These are phyloP conservation scores for Asbolus verrucosus DNA, from an alignment of 1,140 invertebrate species.

Conservation along the genomic window DNA sequence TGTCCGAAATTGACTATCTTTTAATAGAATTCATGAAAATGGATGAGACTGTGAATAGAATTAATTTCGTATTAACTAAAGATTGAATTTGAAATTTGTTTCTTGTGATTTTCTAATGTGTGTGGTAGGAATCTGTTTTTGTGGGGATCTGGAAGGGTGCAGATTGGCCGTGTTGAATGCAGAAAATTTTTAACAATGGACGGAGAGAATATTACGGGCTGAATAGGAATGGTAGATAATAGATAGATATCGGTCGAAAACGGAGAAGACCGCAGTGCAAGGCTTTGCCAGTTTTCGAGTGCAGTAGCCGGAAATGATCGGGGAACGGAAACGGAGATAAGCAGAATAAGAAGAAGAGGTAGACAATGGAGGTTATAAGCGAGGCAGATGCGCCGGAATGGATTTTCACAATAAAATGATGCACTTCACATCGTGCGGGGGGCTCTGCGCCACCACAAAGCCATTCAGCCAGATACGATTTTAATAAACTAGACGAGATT, in stretches of 20 bases:
- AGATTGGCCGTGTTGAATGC: conserved; percentile 25
- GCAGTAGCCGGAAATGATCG: conserved; percentile 62
- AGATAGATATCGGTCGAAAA: conserved; percentile 58
- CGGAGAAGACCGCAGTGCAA: conserved; percentile 54
- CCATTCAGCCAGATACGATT: conserved; percentile 25
- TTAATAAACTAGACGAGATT: conserved; percentile 31
- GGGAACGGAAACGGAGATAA: conserved; percentile 63
- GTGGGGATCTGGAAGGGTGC: background rate
- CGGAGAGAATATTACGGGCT: conserved; percentile 41
- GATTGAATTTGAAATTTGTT: too few relatives aligned
- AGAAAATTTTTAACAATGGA: conserved; percentile 46
- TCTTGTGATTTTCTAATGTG: too few relatives aligned
- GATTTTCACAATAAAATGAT: conserved; percentile 59
- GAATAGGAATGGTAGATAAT: conserved; percentile 54
- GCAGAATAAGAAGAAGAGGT: conserved; percentile 64
- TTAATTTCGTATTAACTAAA: too few relatives aligned
- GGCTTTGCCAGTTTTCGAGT: conserved; percentile 61
- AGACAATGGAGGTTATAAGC: conserved; percentile 61
- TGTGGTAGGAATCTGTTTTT: too few relatives aligned
- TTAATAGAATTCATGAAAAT: too few relatives aligned
- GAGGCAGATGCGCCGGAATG: conserved; percentile 58
- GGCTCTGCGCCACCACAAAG: background rate
- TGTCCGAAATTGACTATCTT: too few relatives aligned
- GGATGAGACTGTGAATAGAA: too few relatives aligned
- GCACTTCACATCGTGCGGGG: conserved; percentile 48